Evolutionary conservation across 2,888 invertebrate species (phyloP), one percentile per base, ranked within the genome.

Genomic region (Macrosoma leucophasiata): DNA sequence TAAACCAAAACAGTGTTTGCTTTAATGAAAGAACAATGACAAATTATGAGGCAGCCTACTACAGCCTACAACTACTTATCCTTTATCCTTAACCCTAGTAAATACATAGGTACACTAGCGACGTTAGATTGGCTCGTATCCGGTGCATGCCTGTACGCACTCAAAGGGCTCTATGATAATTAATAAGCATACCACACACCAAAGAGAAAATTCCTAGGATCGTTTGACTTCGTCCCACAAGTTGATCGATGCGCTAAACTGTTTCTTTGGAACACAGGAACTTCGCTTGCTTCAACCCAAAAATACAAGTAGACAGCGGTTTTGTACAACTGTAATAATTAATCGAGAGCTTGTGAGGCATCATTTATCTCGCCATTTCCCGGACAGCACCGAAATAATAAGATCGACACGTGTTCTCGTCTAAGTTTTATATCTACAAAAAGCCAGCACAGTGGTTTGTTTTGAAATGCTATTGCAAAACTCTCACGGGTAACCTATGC

Each of bases 161-260:
- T 64, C 60, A 64, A 67, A 62, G 61, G 46, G 50, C 46, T 24
- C 44, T 49, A 47, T 41, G 44, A 52, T 58, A 64, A 64, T 72
- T 67, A 66, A 67, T 70, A 67, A 67, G 71, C 65, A 72, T 66
- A 59, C 58, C 49, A 52, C 51, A 55, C 70, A 68, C 76, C 67
- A 75, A 77, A 73, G 66, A 47, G 46, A 39, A 42, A 38, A 55
- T 69, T 69, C 65, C 52, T 42, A 54, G 62, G 55, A 70, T 50
- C 50, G 41, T 58, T 62, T 57, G 51, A 53, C 49, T 51, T 51
- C 49, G 48, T 45, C 27, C 52, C 45, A 41, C 41, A 43, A 7
- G 17, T 5, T 29, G 35, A 14, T 19, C 32, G 26, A 40, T 29
- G 15, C 14, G 12, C 14, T 20, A 10, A 35, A 19, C 29, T 24